Evolutionary conservation across 2,113 vertebrate genomes (phyloP).

Genomic region (Irena cyanogastra): DNA sequence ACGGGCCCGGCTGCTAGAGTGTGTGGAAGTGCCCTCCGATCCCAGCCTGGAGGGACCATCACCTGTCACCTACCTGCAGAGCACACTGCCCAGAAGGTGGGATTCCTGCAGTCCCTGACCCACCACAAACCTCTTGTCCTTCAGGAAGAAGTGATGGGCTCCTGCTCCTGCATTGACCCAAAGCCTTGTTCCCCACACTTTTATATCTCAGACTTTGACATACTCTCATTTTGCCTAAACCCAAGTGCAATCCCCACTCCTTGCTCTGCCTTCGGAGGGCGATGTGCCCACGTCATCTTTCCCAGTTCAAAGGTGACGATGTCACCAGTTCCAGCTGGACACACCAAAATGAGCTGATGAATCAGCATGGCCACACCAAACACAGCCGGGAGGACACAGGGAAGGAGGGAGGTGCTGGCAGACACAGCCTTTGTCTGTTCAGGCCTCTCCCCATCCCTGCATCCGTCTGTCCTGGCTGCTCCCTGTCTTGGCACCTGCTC

Average conservation of each 20-base stretch:
- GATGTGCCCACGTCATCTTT: rapidly evolving
- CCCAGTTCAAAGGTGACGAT: not conserved
- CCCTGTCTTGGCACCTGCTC: rapidly evolving
- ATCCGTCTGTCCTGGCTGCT: not conserved
- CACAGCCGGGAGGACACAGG: not conserved
- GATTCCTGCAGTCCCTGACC: not conserved
- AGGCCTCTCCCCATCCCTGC: not conserved
- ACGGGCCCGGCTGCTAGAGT: not conserved
- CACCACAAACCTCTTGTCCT: rapidly evolving
- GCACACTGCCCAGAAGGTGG: rapidly evolving
- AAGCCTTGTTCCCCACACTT: not conserved
- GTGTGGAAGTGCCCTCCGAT: not conserved
- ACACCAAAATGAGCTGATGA: not conserved
- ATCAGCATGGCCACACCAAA: not conserved
- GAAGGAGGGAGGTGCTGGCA: not conserved
- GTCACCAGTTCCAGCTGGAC: not conserved
- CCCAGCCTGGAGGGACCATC: not conserved
- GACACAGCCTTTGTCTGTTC: not conserved
- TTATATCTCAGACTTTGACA: not conserved
- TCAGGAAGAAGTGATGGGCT: not conserved
- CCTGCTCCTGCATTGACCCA: not conserved
- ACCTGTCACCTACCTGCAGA: not conserved
- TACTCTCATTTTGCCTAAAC: not conserved
- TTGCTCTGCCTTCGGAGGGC: not conserved
- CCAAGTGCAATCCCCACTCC: not conserved